A percentile compares a stretch with the other conserved stretches of the same genome.
phyloP scores from a whole-genome alignment of 2,113 vertebrate genomes.

The Myodes glareolus region DNA sequence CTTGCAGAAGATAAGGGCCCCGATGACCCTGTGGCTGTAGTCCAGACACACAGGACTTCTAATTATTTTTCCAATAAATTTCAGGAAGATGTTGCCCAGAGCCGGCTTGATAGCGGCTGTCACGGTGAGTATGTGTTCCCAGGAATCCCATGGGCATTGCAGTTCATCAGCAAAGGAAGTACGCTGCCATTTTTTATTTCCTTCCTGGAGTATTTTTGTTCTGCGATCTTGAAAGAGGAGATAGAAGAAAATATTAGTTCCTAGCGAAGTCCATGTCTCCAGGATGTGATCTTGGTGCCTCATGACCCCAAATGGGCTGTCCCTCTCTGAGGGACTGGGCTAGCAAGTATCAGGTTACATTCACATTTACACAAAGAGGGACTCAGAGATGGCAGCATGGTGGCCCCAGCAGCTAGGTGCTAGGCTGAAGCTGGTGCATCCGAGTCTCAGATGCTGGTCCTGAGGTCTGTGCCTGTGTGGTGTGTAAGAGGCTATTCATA shows the following conservation, averaged over 20 bases:
- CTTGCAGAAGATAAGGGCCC: background rate
- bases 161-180: background rate
- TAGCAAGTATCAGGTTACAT: background rate
- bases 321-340: no score
- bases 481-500: accelerated
- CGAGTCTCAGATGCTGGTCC: background rate
- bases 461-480: no score
- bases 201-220: background rate
- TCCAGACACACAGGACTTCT: background rate
- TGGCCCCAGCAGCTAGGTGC: accelerated
- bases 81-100: background rate
- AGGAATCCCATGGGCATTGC: accelerated
- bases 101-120: background rate
- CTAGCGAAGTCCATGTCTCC: background rate
- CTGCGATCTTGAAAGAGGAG: background rate
- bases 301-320: accelerated
- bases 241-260: background rate
- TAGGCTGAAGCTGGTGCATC: background rate
- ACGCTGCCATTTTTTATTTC: background rate
- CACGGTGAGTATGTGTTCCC: accelerated
- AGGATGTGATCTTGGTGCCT: accelerated
- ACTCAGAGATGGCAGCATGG: accelerated
- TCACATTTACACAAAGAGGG: accelerated
- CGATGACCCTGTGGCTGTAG: background rate
- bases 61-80: background rate